These are phyloP conservation scores for Pteropus alecto DNA, from an alignment of 2,113 vertebrate genomes.

Conservation along the genomic window DNA sequence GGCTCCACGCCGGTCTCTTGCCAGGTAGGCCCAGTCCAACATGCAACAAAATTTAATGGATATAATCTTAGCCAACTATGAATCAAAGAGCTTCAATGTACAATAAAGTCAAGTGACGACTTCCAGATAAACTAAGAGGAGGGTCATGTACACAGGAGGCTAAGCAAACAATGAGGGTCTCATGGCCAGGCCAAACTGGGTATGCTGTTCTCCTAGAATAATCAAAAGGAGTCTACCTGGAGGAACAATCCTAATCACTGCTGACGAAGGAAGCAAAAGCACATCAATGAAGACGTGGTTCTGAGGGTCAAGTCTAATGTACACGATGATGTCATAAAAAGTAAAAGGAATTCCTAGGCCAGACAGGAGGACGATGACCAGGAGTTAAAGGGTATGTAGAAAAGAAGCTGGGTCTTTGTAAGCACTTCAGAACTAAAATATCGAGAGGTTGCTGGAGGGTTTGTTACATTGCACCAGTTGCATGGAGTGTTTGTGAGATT, in stretches of 20 bases:
- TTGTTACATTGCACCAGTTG: accelerated
- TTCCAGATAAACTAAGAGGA: not conserved
- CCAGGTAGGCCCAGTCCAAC: not conserved
- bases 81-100: not conserved
- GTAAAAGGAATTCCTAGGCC: not conserved
- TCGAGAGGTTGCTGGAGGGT: not conserved
- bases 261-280: not conserved
- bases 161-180: not conserved
- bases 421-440: not conserved
- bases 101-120: not conserved
- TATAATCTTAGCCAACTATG: not conserved
- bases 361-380: not conserved
- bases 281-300: not conserved
- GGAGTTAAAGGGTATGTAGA: not conserved
- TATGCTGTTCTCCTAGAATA: not conserved
- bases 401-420: not conserved
- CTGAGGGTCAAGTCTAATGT: not conserved
- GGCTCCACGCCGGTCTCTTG: not conserved
- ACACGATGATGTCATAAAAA: not conserved
- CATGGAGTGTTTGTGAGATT: not conserved
- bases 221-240: not conserved
- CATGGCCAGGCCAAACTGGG: not conserved
- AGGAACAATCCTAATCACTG: not conserved
- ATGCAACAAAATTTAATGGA: not conserved
- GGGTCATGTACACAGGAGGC: not conserved